These are phyloP conservation scores for Xestia xanthographa DNA, from an alignment of 2,888 invertebrate genomes.

Conservation along the genomic window DNA sequence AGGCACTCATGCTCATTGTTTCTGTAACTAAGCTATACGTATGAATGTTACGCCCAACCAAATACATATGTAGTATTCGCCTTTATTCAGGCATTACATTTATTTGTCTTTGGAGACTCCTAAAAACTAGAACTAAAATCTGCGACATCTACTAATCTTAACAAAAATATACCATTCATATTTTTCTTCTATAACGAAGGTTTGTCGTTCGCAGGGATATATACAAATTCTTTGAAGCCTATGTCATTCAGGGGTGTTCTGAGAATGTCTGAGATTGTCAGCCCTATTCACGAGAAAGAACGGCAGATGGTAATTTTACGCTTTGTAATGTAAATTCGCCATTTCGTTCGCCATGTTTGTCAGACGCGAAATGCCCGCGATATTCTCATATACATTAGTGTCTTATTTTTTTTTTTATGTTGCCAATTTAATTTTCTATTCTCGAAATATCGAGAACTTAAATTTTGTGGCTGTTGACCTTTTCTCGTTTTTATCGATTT, in stretches of 20 bases:
- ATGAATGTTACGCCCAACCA: not conserved
- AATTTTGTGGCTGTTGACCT: slow-evolving; percentile 72
- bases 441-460: slow-evolving; percentile 43
- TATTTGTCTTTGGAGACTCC: not conserved
- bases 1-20: not conserved
- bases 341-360: slow-evolving; percentile 66
- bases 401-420: slow-evolving; percentile 21
- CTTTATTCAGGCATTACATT: not conserved
- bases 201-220: not conserved
- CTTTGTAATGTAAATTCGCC: slow-evolving; percentile 73
- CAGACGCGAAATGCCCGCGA: slow-evolving; percentile 56
- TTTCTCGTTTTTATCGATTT: slow-evolving; percentile 64
- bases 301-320: slow-evolving; percentile 71
- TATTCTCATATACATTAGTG: slow-evolving; percentile 45
- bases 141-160: not conserved
- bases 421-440: slow-evolving; percentile 48
- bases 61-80: not conserved
- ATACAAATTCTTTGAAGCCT: not conserved
- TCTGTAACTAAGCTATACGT: not conserved
- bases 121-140: not conserved
- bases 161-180: not conserved
- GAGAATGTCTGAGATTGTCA: slow-evolving; percentile 47
- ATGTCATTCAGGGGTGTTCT: not conserved
- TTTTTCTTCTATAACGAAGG: not conserved
- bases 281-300: slow-evolving; percentile 61